Conservation (phyloP, 1,140 invertebrate genomes). For the Lepidurus couesii region DNA sequence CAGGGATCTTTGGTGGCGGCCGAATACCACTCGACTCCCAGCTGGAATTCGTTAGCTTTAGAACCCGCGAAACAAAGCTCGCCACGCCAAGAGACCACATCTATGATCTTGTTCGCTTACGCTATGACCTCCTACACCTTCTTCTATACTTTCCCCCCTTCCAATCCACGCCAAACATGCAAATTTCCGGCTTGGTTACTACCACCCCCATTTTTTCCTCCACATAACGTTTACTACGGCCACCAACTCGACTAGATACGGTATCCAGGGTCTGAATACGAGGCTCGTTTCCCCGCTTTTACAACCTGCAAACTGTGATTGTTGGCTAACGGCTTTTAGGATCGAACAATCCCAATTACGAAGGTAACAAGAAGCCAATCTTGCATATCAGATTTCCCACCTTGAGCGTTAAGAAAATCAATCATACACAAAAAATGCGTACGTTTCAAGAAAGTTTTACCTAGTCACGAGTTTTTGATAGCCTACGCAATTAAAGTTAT, state of each 20-base stretch:
- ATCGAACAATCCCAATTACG: no score
- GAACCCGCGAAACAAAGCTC: neutral
- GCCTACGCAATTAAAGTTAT: no score
- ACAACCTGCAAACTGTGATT: no score
- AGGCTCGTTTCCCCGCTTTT: no score
- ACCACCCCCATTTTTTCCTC: neutral
- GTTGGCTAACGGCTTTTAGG: no score
- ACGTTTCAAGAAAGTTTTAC: neutral
- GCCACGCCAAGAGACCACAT: neutral
- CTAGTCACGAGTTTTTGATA: no score
- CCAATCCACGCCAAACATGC: neutral
- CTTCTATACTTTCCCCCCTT: neutral
- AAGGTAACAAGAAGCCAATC: neutral
- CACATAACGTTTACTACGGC: neutral
- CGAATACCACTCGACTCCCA: conserved; percentile 15
- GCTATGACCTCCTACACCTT: neutral
- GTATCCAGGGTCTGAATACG: no score
- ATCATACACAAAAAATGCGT: neutral
- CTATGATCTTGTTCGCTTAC: neutral
- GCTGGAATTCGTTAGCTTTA: conserved; percentile 21
- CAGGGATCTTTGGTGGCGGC: neutral
- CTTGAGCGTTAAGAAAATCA: neutral
- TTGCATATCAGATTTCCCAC: neutral
- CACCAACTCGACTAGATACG: no score
- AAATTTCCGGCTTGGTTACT: neutral